Evolutionary conservation across 2,113 vertebrate genomes (phyloP).

Genomic region (Hippocampus zosterae): DNA sequence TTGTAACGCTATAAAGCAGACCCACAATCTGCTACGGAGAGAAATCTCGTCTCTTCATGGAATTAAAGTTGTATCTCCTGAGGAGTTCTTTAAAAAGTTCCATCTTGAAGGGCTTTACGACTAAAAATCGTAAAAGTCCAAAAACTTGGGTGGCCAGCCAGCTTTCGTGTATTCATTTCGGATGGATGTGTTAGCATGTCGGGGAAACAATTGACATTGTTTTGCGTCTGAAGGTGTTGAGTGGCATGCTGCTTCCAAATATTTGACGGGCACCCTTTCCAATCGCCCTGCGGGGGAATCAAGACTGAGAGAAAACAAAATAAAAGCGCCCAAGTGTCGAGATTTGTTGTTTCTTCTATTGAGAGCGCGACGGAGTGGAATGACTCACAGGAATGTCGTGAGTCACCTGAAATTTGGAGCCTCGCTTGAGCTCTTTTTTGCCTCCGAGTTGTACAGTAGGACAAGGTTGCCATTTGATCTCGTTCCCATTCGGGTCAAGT

Average conservation of each 20-base stretch:
- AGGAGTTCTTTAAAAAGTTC: conserved; percentile 46
- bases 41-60: conserved; percentile 40
- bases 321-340: neutral
- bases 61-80: conserved; percentile 44
- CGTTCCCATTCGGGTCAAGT: neutral
- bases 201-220: conserved; percentile 54
- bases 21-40: conserved; percentile 34
- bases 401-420: conserved; percentile 1
- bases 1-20: conserved; percentile 38
- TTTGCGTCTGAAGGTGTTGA: conserved; percentile 55
- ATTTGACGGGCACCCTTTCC: neutral
- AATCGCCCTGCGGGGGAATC: neutral
- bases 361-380: neutral
- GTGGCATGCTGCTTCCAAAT: conserved; percentile 28
- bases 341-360: neutral
- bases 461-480: neutral
- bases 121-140: conserved; percentile 25
- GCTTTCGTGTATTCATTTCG: conserved; percentile 47
- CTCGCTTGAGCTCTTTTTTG: neutral
- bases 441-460: neutral
- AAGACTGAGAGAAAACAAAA: neutral
- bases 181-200: conserved; percentile 48
- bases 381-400: neutral
- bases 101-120: conserved; percentile 36
- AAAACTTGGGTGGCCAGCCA: conserved; percentile 62